Base-by-base conservation (phyloP, 53 echinoderm and acorn worm species). In the Echinometra lucunter region DNA sequence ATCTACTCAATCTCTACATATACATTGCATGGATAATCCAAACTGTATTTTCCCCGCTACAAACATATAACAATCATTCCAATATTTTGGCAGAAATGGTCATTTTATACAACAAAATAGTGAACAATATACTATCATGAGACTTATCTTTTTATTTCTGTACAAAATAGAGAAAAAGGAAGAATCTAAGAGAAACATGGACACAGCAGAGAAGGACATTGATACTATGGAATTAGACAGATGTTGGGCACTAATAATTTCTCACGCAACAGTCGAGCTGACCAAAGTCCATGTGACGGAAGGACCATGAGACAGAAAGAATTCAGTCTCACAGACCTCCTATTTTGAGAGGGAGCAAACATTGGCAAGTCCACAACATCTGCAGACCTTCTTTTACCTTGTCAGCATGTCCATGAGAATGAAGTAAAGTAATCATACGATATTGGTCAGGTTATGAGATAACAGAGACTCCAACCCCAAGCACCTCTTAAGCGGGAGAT, bases 41-140 rank as follows among this genome's bases (percentile, higher is more conserved):
- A 25, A 49, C 8, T 37, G 37, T 74, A 74, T 35, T 85, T n/a
- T 49, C 28, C n/a, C 49, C 10, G 23, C 47, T 85, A 53, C 12
- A 85, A 47, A 49, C 49, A 85, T 37, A 85, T 44, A 85, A 81
- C 15, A 45, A 85, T 85, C 28, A 47, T n/a, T 45, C 49, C 85
- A 47, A 85, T n/a, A n/a, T 78, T 85, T 85, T 85, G 85, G 85
- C 85, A 42, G 4, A 12, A 85, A 49, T 85, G 53, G 85, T 85
- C 85, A 85, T 45, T 85, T 85, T 85, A 6, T 85, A 85, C 85
- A 85, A 85, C 85, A 85, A 85, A 85, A 85, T 45, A 85, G 85
- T 47, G 85, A 45, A 85, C 85, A 85, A 85, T 85, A 85, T 85
- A 85, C 85, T 85, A 27, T 85, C 85, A 85, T 85, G 49, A 47